Evolutionary conservation across 1,140 invertebrate species (phyloP), one percentile per base, ranked within the genome.

Genomic region (Nasonia vitripennis): DNA sequence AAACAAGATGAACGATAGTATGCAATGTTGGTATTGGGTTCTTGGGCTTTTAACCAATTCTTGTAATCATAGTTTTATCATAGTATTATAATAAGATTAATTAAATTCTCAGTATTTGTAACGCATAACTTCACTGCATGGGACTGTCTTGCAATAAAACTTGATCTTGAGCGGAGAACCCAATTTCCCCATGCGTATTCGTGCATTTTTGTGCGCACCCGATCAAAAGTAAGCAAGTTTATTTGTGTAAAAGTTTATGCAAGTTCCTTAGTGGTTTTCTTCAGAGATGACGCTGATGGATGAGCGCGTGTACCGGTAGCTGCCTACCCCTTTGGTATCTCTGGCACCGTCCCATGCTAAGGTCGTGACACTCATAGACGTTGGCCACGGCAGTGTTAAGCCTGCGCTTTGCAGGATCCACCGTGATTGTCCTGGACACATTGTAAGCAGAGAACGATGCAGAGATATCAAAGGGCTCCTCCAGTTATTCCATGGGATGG

Each of bases 401-500:
- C 78, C 78, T 17, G 45, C 37, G 84, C 12, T 20, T 17, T 37
- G 34, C 75, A n/a, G 71, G 23, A 20, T 45, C n/a, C 37, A 73
- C 55, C n/a, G 23, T 51, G 23, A 45, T 45, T 51, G 45, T 62
- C n/a, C 68, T 45, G 34, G 74, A 23, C 81, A 78, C 45, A 87
- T 87, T 62, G 23, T 68, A 20, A 55, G 91, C 88, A 10, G 89
- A 91, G 79, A 91, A 91, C 89, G 90, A 87, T 87, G 87, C 91
- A 92, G 92, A 92, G 91, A 91, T 90, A 93, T 89, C 91, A 93
- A 93, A 92, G 92, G 92, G 91, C 87, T 87, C 90, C 89, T 92
- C 90, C 90, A 91, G 92, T 92, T 94, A 94, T 91, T 94, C 94
- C 89, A 92, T 92, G 83, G 96, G 96, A 89, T 96, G 95, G 93